Conservation (phyloP, 2,797 vertebrate genomes). For the Columba guinea region DNA sequence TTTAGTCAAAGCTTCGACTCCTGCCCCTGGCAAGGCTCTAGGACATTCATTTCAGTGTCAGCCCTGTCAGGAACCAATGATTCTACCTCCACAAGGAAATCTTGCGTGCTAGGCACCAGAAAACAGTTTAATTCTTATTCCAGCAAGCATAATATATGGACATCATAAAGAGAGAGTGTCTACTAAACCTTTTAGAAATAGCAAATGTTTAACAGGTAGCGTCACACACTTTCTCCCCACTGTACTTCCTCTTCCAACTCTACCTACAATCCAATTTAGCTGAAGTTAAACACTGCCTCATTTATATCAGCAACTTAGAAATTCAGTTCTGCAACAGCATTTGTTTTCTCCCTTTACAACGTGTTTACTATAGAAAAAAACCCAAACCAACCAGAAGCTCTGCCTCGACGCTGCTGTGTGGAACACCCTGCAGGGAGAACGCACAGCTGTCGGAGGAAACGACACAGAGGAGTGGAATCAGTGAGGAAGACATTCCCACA, state of each 20-base stretch:
- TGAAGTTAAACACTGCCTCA: not conserved
- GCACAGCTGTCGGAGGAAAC: not conserved
- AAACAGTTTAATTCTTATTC: not conserved
- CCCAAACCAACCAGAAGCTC: not conserved
- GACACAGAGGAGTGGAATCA: constrained; percentile 5
- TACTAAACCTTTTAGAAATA: not conserved
- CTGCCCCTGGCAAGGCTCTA: not conserved
- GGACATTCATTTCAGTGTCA: not conserved
- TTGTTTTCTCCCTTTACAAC: not conserved
- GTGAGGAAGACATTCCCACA: not conserved
- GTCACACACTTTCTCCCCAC: not conserved
- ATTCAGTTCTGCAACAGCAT: not conserved
- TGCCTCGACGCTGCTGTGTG: constrained; percentile 11
- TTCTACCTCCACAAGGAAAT: not conserved
- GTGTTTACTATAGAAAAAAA: not conserved
- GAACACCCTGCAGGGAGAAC: not conserved
- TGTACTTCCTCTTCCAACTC: not conserved
- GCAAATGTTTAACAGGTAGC: not conserved
- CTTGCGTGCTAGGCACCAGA: not conserved
- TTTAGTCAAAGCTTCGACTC: not conserved
- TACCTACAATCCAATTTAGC: not conserved
- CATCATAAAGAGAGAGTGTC: not conserved
- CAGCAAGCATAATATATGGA: not conserved
- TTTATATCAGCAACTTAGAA: not conserved
- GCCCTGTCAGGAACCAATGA: not conserved